A percentile compares a stretch with the other conserved stretches of the same genome.
These are phyloP conservation scores for Melanerpes aurifrons DNA, from an alignment of 2,113 vertebrate genomes.

Conservation along the genomic window DNA sequence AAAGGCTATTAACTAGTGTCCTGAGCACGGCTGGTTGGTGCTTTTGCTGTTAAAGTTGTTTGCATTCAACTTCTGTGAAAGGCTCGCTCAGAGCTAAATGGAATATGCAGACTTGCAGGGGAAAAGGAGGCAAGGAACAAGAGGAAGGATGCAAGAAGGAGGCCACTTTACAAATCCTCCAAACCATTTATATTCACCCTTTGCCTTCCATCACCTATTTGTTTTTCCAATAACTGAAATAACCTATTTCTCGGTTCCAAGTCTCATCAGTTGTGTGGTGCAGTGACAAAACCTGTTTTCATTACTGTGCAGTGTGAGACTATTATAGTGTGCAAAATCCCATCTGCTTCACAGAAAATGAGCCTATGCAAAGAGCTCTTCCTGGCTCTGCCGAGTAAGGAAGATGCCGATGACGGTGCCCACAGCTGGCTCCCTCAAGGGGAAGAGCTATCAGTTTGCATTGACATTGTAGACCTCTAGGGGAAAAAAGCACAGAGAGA, in stretches of 20 bases:
- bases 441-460: not conserved
- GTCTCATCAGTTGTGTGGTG: not conserved
- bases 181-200: not conserved
- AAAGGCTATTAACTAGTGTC: not conserved
- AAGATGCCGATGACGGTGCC: not conserved
- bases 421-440: not conserved
- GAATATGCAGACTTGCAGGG: not conserved
- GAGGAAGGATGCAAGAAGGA: not conserved
- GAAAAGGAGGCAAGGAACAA: not conserved
- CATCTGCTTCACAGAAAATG: not conserved
- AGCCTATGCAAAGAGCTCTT: not conserved
- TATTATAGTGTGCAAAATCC: not conserved
- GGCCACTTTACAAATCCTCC: not conserved
- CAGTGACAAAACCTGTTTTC: not conserved
- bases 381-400: not conserved
- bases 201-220: not conserved
- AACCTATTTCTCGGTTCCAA: not conserved
- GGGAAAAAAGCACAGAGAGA: not conserved
- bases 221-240: not conserved
- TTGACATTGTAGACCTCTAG: not conserved
- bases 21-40: not conserved
- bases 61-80: not conserved
- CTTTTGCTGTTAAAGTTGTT: not conserved
- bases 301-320: not conserved
- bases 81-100: not conserved